Evolutionary conservation across 2,797 vertebrate genomes (phyloP).

Genomic region (Simalia tracyae): DNA sequence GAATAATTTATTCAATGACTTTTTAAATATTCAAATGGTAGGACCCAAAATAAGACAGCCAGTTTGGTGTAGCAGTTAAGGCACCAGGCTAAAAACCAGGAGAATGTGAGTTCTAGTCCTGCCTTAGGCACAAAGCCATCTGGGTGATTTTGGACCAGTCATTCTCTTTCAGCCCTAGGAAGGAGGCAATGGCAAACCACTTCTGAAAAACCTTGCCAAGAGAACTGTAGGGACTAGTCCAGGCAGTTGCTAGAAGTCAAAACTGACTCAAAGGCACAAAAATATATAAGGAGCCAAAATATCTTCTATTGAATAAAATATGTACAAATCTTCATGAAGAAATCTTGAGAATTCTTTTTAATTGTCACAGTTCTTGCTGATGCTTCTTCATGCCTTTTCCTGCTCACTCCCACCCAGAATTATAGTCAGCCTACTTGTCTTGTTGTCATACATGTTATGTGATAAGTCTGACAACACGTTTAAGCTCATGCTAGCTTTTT

Average conservation of each 20-base stretch:
- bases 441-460: slow-evolving; percentile 6
- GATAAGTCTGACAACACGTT: slow-evolving; percentile 11
- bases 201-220: not conserved
- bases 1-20: not conserved
- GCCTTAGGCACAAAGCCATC: too few species aligned
- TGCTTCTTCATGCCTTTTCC: not conserved
- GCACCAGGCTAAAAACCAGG: not conserved
- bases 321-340: not conserved
- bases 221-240: not conserved
- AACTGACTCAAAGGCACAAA: not conserved
- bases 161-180: not conserved
- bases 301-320: not conserved
- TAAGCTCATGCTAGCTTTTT: not conserved
- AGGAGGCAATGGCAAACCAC: not conserved
- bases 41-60: not conserved
- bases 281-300: not conserved
- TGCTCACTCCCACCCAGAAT: not conserved
- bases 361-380: not conserved
- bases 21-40: slow-evolving; percentile 10
- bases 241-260: not conserved
- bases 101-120: too few species aligned
- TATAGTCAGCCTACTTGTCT: not conserved
- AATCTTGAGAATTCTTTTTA: not conserved
- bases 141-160: not conserved
- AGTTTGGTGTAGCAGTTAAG: not conserved